These are phyloP conservation scores for Bugulina stolonifera DNA, from an alignment of 2,888 invertebrate genomes.

Conservation along the genomic window DNA sequence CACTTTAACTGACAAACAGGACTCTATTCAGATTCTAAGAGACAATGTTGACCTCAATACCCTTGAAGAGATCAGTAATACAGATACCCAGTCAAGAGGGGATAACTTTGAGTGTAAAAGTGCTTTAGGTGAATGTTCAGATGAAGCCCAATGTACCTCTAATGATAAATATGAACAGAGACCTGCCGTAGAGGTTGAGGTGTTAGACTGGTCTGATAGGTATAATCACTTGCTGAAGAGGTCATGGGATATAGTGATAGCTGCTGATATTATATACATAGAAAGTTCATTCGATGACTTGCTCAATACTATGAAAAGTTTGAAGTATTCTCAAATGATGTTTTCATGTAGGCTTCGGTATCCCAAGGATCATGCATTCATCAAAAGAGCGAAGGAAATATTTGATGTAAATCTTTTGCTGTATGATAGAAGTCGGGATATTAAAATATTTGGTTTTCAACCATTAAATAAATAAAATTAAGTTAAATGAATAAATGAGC, in stretches of 20 bases:
- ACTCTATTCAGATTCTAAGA: constrained; percentile 35
- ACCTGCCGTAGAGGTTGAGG: constrained; percentile 29
- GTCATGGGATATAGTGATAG: constrained; percentile 44
- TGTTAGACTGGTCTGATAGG: constrained; percentile 43
- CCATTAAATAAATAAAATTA: too few species aligned
- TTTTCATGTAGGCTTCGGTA: constrained; percentile 47
- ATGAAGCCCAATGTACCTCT: background rate
- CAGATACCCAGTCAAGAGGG: background rate
- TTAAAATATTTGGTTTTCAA: constrained; percentile 37
- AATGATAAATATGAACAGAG: background rate
- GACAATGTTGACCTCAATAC: constrained; percentile 36
- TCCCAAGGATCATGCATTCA: constrained; percentile 41
- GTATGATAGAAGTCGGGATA: constrained; percentile 38
- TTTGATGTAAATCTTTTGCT: constrained; percentile 37
- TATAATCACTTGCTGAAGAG: constrained; percentile 28
- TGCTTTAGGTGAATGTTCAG: background rate
- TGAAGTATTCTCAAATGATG: constrained; percentile 34
- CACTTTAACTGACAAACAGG: constrained; percentile 41
- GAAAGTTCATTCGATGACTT: constrained; percentile 47
- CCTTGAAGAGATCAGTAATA: background rate
- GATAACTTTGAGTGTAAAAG: background rate
- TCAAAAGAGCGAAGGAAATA: constrained; percentile 35
- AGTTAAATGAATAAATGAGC: too few species aligned
- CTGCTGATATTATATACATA: constrained; percentile 51
- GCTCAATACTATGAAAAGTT: constrained; percentile 35